phyloP scores from a whole-genome alignment of 2,888 invertebrate species.

The Phyto melanocephala region DNA sequence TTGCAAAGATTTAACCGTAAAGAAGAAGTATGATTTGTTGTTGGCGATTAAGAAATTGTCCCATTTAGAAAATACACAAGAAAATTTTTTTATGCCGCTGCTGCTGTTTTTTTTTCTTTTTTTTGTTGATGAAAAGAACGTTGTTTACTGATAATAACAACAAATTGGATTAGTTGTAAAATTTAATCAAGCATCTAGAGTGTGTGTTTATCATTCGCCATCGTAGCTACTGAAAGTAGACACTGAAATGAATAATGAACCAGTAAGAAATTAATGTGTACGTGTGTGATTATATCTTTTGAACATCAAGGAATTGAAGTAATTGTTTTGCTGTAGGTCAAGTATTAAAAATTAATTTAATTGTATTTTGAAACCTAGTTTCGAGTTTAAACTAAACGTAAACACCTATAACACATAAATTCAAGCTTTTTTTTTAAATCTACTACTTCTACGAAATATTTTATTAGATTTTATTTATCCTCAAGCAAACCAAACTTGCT shows the following conservation, averaged over 20 bases:
- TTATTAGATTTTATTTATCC: slow-evolving; percentile 8
- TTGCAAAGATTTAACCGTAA: slow-evolving; percentile 37
- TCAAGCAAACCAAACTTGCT: slow-evolving; percentile 15
- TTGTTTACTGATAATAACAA: slow-evolving; percentile 17
- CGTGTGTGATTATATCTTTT: background rate
- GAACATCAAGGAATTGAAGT: background rate
- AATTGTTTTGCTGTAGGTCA: background rate
- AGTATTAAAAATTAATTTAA: background rate
- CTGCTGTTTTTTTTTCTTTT: too few species aligned
- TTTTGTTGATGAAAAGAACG: slow-evolving; percentile 3
- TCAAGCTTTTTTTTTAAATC: too few species aligned
- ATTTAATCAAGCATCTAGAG: slow-evolving; percentile 36
- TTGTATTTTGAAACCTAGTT: too few species aligned
- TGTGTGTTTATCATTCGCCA: slow-evolving; percentile 14
- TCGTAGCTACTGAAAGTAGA: background rate
- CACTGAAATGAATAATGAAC: slow-evolving; percentile 19
- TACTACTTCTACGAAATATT: background rate
- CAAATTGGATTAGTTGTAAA: slow-evolving; percentile 53
- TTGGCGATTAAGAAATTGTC: slow-evolving; percentile 45
- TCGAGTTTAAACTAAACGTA: too few species aligned
- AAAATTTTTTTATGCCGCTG: background rate
- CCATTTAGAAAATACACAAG: slow-evolving; percentile 26
- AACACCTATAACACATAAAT: too few species aligned
- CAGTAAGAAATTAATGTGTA: background rate
- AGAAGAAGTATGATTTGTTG: slow-evolving; percentile 14